Evolutionary conservation across 1,140 invertebrate genomes (phyloP), one percentile per base, ranked within the genome.

Genomic region (Drosophila punjabiensis): DNA sequence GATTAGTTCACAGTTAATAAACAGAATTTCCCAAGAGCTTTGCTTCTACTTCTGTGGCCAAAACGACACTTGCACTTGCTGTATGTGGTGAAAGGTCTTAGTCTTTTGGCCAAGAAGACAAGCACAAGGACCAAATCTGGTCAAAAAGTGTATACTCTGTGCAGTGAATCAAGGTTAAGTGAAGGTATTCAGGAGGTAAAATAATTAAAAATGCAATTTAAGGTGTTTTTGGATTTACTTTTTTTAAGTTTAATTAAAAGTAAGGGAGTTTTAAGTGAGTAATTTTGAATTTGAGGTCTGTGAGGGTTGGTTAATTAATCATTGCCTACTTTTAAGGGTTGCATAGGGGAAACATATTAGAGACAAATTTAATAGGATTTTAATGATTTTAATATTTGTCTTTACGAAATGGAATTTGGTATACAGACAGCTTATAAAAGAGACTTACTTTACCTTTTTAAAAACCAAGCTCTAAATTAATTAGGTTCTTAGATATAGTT

Each of bases 1-100:
- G 63, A 65, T 65, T 75, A 52, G 59, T 58, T 65, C 16, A n/a
- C 70, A 65, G 53, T 48, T 35, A 56, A 60, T 66, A 77, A 77
- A 66, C 52, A 45, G 71, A 58, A 71, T 60, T 35, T 48, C 18
- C 13, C 13, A 30, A 67, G 32, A 43, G 61, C 47, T 28, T 8
- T 43, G 62, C 30, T 20, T 55, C n/a, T 18, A n/a, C 59, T 32
- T 61, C 5, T 33, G 20, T 24, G 35, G 56, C 20, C 3, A 13
- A 39, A 59, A 55, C 32, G 35, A 24, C 32, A 39, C 20, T 18
- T 35, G 28, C 28, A 30, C n/a, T 20, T 6, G 45, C 11, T 24
- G n/a, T 20, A 24, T 16, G 24, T 48, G 64, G 32, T 37, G n/a
- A 37, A 8, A 37, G 56, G 32, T 39, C 39, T 66, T 69, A 9